phyloP scores from a whole-genome alignment of 2,113 vertebrate species.

The Dolichallabes microphthalmus region DNA sequence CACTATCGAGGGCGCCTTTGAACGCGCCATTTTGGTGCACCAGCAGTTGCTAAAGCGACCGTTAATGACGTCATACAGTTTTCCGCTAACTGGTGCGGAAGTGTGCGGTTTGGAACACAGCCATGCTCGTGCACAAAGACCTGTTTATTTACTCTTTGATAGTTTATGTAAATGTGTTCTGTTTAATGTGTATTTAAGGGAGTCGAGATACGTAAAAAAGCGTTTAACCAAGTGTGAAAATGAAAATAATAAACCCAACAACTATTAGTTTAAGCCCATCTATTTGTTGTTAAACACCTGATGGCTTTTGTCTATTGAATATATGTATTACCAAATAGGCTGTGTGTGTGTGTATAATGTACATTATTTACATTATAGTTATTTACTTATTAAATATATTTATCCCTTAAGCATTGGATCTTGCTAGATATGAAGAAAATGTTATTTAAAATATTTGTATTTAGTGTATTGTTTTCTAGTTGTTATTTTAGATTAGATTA shows the following conservation, averaged over 20 bases:
- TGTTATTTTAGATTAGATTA: too few relatives aligned
- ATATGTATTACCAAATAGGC: not conserved
- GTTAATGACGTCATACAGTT: not conserved
- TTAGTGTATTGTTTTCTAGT: too few relatives aligned
- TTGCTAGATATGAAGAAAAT: too few relatives aligned
- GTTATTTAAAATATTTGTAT: too few relatives aligned
- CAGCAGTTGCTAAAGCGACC: too few relatives aligned
- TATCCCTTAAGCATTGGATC: not conserved
- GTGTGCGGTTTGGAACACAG: constrained; percentile 2
- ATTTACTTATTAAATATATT: not conserved
- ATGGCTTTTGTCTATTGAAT: not conserved
- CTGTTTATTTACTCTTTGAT: not conserved
- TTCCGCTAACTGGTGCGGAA: not conserved
- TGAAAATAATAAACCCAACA: not conserved
- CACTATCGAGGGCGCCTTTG: not conserved
- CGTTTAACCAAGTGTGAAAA: not conserved
- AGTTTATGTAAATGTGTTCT: too few relatives aligned
- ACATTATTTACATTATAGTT: not conserved
- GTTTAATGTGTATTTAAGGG: not conserved
- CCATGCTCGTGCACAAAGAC: not conserved
- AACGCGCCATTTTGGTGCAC: not conserved
- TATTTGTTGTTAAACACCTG: not conserved
- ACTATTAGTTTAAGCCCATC: not conserved
- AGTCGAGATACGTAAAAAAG: not conserved
- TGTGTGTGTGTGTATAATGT: not conserved